Evolutionary conservation across 2,113 vertebrate genomes (phyloP).

Genomic region (Peromyscus maniculatus): DNA sequence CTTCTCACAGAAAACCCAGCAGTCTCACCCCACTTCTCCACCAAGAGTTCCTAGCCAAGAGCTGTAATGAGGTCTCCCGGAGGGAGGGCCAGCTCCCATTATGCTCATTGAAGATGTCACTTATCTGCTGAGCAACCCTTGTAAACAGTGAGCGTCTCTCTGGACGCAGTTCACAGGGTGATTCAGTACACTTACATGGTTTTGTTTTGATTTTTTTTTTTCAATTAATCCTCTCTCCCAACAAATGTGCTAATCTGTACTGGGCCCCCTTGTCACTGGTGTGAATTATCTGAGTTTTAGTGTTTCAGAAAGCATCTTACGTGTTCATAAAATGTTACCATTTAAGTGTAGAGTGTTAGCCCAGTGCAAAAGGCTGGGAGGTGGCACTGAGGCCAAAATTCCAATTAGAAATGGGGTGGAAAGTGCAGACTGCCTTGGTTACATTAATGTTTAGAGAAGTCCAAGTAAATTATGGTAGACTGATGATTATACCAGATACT

Average conservation of each 20-base stretch:
- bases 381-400: slow-evolving; percentile 21
- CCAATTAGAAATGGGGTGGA: slow-evolving; percentile 13
- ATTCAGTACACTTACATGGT: slow-evolving; percentile 64
- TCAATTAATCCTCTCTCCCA: slow-evolving; percentile 71
- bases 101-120: slow-evolving; percentile 60
- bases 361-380: not conserved
- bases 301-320: slow-evolving; percentile 63
- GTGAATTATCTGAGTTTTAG: slow-evolving; percentile 75
- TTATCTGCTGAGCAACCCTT: slow-evolving; percentile 47
- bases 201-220: slow-evolving; percentile 43
- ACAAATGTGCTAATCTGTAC: slow-evolving; percentile 76
- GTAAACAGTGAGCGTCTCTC: slow-evolving; percentile 70
- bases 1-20: slow-evolving; percentile 78
- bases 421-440: not conserved
- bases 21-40: slow-evolving; percentile 74
- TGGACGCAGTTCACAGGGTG: slow-evolving; percentile 55
- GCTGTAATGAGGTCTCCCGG: slow-evolving; percentile 76
- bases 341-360: slow-evolving; percentile 48
- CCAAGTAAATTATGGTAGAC: not conserved
- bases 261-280: slow-evolving; percentile 53
- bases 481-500: not conserved
- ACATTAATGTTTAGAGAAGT: not conserved
- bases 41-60: slow-evolving; percentile 77
- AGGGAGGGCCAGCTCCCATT: slow-evolving; percentile 65
- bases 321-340: slow-evolving; percentile 68